These are phyloP conservation scores for Sminthurides bifidus DNA, from an alignment of 1,140 invertebrate genomes.

Conservation along the genomic window DNA sequence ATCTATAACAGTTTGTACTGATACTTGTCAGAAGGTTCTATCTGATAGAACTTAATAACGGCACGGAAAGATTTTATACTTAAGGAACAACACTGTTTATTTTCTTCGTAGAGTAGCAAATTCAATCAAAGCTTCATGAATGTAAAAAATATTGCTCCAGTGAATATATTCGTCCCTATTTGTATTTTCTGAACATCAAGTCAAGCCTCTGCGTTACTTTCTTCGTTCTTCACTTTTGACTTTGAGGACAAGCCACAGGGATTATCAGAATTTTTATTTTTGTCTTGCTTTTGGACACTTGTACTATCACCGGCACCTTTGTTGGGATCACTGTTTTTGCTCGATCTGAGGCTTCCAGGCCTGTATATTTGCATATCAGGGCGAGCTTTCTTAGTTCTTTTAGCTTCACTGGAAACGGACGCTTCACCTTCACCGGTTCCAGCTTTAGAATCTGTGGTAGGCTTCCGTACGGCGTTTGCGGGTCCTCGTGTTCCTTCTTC, in stretches of 20 bases:
- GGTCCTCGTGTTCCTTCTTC: background rate
- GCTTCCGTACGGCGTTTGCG: background rate
- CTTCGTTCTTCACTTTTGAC: background rate
- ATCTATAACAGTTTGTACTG: too few relatives aligned
- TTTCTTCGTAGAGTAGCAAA: too few relatives aligned
- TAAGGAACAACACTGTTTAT: too few relatives aligned
- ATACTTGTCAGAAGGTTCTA: too few relatives aligned
- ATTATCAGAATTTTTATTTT: background rate
- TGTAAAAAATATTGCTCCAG: too few relatives aligned
- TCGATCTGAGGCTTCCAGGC: conserved; percentile 17
- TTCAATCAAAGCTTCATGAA: too few relatives aligned
- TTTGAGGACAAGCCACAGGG: too few relatives aligned
- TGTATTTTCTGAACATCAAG: too few relatives aligned
- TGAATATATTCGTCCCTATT: too few relatives aligned
- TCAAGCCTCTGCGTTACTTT: background rate
- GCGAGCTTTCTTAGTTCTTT: conserved; percentile 9
- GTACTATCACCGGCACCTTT: background rate
- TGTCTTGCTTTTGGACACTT: background rate
- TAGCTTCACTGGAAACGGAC: background rate
- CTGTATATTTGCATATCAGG: conserved; percentile 27
- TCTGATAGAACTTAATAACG: too few relatives aligned
- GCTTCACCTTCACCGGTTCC: background rate
- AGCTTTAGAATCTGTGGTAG: background rate
- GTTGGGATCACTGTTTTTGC: background rate
- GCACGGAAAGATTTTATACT: too few relatives aligned